Percentiles rank a stretch among this genome's conserved stretches.
These are phyloP conservation scores for Syrrhaptes paradoxus DNA, from an alignment of 2,113 vertebrate species.

Conservation along the genomic window DNA sequence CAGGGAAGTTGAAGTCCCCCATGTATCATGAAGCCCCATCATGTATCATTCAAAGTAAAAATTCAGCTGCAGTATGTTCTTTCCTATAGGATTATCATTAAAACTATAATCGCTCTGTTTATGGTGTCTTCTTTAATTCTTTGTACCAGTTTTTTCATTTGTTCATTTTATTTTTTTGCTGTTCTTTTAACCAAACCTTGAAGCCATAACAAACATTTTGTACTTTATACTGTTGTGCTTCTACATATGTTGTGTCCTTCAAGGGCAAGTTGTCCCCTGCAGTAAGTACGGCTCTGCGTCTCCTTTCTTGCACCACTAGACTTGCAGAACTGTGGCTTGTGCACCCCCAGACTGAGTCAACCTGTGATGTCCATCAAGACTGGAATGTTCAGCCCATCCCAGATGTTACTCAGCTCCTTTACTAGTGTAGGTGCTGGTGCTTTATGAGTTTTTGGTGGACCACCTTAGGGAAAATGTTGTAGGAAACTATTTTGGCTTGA, in stretches of 20 bases:
- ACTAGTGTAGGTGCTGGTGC: background rate
- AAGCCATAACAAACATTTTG: background rate
- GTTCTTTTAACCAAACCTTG: background rate
- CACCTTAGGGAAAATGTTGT: background rate
- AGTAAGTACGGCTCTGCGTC: background rate
- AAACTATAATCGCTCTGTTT: background rate
- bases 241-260: background rate
- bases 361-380: background rate
- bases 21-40: too few species aligned
- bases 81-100: background rate
- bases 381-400: background rate
- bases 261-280: background rate
- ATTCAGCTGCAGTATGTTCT: background rate
- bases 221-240: background rate
- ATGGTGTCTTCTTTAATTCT: background rate
- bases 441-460: background rate
- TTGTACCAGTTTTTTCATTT: background rate
- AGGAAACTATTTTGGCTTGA: background rate
- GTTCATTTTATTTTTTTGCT: background rate
- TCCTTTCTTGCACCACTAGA: background rate
- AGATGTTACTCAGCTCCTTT: background rate
- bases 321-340: background rate
- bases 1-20: too few species aligned
- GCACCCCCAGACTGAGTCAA: background rate
- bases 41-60: conserved; percentile 64